Evolutionary conservation across 1,140 invertebrate genomes (phyloP), one percentile per base, ranked within the genome.

Genomic region (Nasonia giraulti): DNA sequence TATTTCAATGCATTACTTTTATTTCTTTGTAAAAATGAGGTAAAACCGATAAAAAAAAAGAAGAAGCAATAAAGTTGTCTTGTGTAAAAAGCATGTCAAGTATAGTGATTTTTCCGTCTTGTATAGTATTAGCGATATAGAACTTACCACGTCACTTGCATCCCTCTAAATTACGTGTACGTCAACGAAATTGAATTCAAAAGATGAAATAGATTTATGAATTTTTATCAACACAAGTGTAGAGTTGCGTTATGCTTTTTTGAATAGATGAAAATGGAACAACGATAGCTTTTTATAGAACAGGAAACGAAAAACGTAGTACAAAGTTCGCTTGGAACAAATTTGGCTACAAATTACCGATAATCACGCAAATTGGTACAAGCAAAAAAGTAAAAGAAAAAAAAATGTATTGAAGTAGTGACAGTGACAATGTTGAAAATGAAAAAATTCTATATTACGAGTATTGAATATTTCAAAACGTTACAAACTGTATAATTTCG

Each of bases 311-410:
- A 71, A 75, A 37, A 44, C 40, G 74, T 83, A 78, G 82, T 84
- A 84, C 76, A 79, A 84, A 84, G 44, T 73, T 84, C 10, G 55
- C 55, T 1, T 5, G 10, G 33, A 76, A 76, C 73, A 27, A 40
- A 27, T 79, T 66, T 33, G 47, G 55, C 17, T 73, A 73, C 40
- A 84, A 84, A 84, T 73, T 10, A 84, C 23, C 3, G 82, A 79
- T 79, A 84, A 84, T 84, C 82, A 84, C 7, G 31, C 2, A 71
- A 73, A 83, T 77, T 68, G 66, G 31, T 83, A 84, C 47, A 73
- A 71, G 50, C 8, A n/a, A 55, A 55, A 55, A 55, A 55, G 50
- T 37, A 37, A 55, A 55, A 23, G 23, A 14, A 20, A 62, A n/a
- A 62, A 62, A 17, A 73, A 31, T 27, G 27, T 47, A 33, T 69